Conservation (phyloP, 2,797 vertebrate species). For the Gallinago nigripennis region DNA sequence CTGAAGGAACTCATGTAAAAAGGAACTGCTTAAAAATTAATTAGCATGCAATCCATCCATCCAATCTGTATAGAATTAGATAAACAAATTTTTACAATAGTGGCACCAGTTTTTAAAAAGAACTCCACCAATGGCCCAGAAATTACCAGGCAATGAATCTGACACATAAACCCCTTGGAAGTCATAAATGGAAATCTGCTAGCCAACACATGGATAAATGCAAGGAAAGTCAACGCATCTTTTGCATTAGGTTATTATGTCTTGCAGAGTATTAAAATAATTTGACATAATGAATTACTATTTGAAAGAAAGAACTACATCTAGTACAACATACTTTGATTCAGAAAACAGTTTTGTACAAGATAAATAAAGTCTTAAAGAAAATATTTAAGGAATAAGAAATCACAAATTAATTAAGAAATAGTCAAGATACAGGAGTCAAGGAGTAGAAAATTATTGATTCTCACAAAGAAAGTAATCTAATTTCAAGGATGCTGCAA, state of each 20-base stretch:
- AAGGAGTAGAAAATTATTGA: not conserved
- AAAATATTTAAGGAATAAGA: not conserved
- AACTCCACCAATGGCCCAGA: not conserved
- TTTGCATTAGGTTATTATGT: not conserved
- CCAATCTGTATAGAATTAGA: not conserved
- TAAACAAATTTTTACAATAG: not conserved
- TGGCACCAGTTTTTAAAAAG: not conserved
- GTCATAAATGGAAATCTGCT: not conserved
- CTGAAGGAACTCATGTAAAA: not conserved
- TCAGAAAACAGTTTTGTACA: not conserved
- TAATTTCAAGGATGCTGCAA: not conserved
- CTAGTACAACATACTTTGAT: not conserved
- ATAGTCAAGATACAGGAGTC: not conserved
- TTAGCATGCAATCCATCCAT: not conserved
- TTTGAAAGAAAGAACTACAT: not conserved
- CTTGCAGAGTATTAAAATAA: not conserved
- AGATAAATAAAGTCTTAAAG: not conserved
- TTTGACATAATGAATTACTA: not conserved
- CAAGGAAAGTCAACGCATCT: not conserved
- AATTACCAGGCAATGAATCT: not conserved
- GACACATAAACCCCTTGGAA: not conserved
- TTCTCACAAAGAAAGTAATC: not conserved
- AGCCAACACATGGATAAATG: not conserved
- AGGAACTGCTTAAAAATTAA: not conserved
- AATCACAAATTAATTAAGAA: not conserved